These are phyloP conservation scores for Knipowitschia caucasica DNA, from an alignment of 2,797 vertebrate genomes.

Conservation along the genomic window DNA sequence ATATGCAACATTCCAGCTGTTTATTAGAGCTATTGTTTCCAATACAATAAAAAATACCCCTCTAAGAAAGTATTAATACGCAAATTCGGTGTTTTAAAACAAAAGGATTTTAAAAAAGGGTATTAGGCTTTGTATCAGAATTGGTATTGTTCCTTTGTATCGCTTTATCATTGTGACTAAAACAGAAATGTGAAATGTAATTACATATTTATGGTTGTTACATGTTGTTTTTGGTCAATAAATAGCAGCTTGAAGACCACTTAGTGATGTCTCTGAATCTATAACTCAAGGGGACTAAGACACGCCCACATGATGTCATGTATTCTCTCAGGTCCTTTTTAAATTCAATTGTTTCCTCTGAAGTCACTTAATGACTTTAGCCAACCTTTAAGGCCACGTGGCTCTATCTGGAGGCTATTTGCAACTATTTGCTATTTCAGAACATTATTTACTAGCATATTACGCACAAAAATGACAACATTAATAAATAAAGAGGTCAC, in stretches of 20 bases:
- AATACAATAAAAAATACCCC: too few species aligned
- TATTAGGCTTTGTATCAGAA: too few species aligned
- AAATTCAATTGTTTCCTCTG: conserved; percentile 56
- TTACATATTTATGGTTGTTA: too few species aligned
- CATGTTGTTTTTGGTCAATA: conserved; percentile 36
- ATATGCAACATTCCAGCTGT: too few species aligned
- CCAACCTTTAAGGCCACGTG: conserved; percentile 26
- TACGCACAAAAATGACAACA: background rate
- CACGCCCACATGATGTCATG: conserved; percentile 39
- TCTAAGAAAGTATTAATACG: too few species aligned
- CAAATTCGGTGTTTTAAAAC: too few species aligned
- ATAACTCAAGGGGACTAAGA: conserved; percentile 41
- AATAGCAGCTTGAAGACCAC: conserved; percentile 52
- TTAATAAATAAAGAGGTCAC: conserved; percentile 4
- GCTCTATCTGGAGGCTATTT: conserved; percentile 33
- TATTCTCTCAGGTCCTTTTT: conserved; percentile 55
- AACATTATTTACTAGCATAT: conserved; percentile 15
- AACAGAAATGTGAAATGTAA: conserved; percentile 25
- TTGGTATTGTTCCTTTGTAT: too few species aligned
- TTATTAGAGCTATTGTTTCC: too few species aligned
- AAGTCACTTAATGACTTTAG: conserved; percentile 62
- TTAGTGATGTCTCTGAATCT: conserved; percentile 42
- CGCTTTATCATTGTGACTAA: too few species aligned
- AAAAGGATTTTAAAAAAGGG: too few species aligned
- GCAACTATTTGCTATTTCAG: conserved; percentile 24